A percentile compares a stretch with the other conserved stretches of the same genome.
phyloP scores from a whole-genome alignment of 2,888 invertebrate genomes.

The Machimus atricapillus region DNA sequence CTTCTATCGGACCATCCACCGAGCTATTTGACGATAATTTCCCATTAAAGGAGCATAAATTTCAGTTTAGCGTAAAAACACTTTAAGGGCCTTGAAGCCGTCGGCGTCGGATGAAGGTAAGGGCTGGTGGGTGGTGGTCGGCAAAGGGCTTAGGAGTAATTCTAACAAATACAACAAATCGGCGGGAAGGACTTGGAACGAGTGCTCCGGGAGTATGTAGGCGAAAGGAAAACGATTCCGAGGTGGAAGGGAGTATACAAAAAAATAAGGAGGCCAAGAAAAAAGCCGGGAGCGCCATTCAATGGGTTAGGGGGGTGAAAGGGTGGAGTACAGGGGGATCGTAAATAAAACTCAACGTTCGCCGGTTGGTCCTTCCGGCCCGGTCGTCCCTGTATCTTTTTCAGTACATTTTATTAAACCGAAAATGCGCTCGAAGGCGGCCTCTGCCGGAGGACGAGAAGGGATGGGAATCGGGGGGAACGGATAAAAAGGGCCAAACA shows the following conservation, averaged over 20 bases:
- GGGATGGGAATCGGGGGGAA: not conserved
- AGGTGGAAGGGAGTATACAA: not conserved
- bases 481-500: constrained; percentile 3
- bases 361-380: not conserved
- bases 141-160: constrained; percentile 10
- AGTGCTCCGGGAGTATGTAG: not conserved
- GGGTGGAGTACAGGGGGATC: not conserved
- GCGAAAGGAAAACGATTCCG: not conserved
- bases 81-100: not conserved
- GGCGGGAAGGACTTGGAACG: not conserved
- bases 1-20: constrained; percentile 9
- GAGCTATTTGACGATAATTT: constrained; percentile 23
- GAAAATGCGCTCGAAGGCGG: not conserved
- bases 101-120: not conserved
- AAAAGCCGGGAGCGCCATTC: not conserved
- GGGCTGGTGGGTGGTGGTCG: not conserved
- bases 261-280: not conserved
- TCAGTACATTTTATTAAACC: constrained; percentile 28
- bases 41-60: constrained; percentile 28
- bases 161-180: constrained; percentile 3
- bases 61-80: constrained; percentile 25
- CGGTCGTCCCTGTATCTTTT: not conserved
- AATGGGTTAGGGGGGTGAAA: not conserved
- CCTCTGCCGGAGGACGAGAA: not conserved
- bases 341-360: constrained; percentile 21